A percentile compares a stretch with the other conserved stretches of the same genome.
Evolutionary conservation across 2,797 vertebrate species (phyloP).

Genomic region (Chelonia mydas): DNA sequence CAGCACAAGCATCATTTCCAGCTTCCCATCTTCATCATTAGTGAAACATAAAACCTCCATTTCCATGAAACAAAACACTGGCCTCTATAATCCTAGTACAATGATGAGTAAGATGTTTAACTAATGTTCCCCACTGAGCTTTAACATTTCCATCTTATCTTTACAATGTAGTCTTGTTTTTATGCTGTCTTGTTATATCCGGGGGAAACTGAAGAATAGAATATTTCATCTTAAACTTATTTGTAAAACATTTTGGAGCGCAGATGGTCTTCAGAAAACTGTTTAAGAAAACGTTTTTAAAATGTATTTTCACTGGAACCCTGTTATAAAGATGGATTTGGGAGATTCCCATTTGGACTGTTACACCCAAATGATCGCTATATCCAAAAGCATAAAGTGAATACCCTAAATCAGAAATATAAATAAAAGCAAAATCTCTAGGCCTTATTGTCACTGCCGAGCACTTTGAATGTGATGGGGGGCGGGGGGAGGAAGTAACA

Average conservation of each 20-base stretch:
- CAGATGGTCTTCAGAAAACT: neutral
- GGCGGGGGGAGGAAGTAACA: neutral
- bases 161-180: conserved; percentile 13
- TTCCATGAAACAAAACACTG: conserved; percentile 21
- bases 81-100: neutral
- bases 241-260: neutral
- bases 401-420: neutral
- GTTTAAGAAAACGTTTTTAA: neutral
- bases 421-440: neutral
- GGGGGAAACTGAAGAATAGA: conserved; percentile 16
- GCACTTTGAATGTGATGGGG: neutral
- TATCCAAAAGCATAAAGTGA: neutral
- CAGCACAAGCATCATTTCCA: neutral
- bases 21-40: neutral
- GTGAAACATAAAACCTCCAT: neutral
- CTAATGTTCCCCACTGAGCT: conserved; percentile 29
- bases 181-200: neutral
- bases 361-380: neutral
- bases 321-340: neutral
- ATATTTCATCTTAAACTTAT: neutral
- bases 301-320: neutral
- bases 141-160: conserved; percentile 42
- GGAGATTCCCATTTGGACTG: conserved; percentile 15
- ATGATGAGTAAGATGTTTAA: conserved; percentile 30
- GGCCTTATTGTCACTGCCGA: neutral